Conservation (phyloP, 2,888 invertebrate genomes). For the Leptothorax acervorum region DNA sequence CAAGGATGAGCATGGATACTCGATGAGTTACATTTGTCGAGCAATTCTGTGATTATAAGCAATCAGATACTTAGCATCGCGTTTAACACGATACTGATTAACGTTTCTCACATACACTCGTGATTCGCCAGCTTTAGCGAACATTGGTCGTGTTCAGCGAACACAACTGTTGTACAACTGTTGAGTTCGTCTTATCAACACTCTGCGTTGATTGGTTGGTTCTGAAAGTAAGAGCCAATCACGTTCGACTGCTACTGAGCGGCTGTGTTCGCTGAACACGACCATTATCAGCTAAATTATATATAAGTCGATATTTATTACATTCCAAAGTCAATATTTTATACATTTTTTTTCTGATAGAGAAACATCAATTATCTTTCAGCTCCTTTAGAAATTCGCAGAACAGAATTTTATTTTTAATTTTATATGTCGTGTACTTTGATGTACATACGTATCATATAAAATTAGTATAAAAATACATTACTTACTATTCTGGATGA, state of each 20-base stretch:
- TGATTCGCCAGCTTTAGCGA: not conserved
- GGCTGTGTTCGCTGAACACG: too few relatives aligned
- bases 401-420: slow-evolving; percentile 3
- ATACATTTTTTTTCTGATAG: not conserved
- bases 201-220: too few relatives aligned
- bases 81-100: slow-evolving; percentile 23
- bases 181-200: too few relatives aligned
- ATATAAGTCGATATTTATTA: not conserved
- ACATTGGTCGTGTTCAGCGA: too few relatives aligned
- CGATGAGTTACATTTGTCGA: not conserved
- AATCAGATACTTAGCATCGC: not conserved
- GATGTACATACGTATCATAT: not conserved
- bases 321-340: too few relatives aligned
- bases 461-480: not conserved
- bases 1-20: slow-evolving; percentile 26
- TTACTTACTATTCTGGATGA: too few relatives aligned
- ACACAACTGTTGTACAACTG: too few relatives aligned
- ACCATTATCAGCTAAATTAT: not conserved
- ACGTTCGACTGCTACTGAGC: too few relatives aligned
- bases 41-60: slow-evolving; percentile 13
- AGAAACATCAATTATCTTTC: not conserved
- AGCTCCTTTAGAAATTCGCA: not conserved
- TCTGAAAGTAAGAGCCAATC: too few relatives aligned
- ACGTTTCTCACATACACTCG: not conserved
- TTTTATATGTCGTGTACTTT: not conserved